Conservation (phyloP, 2,113 vertebrate genomes). For the Alethe diademata region DNA sequence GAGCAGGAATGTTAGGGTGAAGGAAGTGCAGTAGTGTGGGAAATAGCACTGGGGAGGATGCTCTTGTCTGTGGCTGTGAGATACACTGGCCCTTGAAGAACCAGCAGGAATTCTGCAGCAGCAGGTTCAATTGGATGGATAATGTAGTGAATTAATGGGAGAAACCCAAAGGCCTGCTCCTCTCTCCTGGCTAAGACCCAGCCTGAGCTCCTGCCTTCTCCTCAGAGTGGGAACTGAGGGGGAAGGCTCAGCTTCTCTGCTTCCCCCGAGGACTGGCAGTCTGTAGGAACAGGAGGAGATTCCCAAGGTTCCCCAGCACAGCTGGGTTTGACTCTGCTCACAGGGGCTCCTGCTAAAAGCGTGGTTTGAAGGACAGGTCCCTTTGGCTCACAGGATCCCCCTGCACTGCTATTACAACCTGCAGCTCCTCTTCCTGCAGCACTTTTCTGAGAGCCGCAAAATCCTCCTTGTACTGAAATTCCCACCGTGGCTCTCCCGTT, state of each 20-base stretch:
- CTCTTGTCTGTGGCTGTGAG: neutral
- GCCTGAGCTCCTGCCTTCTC: neutral
- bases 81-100: neutral
- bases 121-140: neutral
- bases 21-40: neutral
- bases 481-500: neutral
- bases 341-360: neutral
- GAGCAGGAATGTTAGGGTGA: neutral
- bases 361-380: neutral
- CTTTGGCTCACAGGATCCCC: fast-evolving
- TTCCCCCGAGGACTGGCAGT: neutral
- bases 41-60: neutral
- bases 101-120: neutral
- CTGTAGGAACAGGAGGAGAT: neutral
- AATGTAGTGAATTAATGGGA: neutral
- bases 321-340: neutral
- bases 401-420: fast-evolving
- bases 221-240: neutral
- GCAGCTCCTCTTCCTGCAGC: neutral
- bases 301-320: fast-evolving
- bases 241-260: neutral
- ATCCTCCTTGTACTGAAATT: neutral
- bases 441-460: neutral
- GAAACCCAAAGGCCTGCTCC: neutral
- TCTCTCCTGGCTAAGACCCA: neutral